Evolutionary conservation across 2,797 vertebrate genomes (phyloP).

Genomic region (Nyctibius grandis): DNA sequence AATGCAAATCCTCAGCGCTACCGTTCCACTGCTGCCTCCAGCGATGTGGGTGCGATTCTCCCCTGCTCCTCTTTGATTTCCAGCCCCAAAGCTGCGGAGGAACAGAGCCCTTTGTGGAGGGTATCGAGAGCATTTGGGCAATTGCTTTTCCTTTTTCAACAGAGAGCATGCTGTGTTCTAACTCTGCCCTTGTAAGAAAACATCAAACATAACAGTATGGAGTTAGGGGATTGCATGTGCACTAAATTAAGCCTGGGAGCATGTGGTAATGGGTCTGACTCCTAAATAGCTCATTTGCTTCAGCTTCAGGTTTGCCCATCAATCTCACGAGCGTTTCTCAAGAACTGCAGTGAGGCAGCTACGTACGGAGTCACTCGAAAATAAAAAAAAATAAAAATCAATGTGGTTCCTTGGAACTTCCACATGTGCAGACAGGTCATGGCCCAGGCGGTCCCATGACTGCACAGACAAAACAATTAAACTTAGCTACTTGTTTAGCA

Average conservation of each 20-base stretch:
- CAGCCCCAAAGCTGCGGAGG: background rate
- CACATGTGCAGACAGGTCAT: background rate
- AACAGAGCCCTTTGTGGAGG: background rate
- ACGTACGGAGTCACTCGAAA: fast-evolving
- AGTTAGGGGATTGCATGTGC: fast-evolving
- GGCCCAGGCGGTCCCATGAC: background rate
- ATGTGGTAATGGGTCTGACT: background rate
- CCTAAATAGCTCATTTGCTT: background rate
- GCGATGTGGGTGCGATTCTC: fast-evolving
- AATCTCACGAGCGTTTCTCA: background rate
- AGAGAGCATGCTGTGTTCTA: background rate
- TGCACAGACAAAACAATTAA: background rate
- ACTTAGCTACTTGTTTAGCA: background rate
- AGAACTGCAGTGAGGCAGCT: background rate
- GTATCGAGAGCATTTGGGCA: fast-evolving
- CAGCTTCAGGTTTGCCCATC: background rate
- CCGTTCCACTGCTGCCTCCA: background rate
- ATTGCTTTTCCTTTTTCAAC: background rate
- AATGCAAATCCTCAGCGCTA: background rate
- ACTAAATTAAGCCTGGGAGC: background rate
- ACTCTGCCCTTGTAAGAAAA: background rate
- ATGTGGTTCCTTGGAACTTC: background rate
- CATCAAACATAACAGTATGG: background rate
- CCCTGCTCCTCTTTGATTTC: background rate
- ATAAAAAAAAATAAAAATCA: background rate